Evolutionary conservation across 92 coral and sea anemone genomes (phyloP), one percentile per base, ranked within the genome.

Genomic region (Anthopleura xanthogrammica): DNA sequence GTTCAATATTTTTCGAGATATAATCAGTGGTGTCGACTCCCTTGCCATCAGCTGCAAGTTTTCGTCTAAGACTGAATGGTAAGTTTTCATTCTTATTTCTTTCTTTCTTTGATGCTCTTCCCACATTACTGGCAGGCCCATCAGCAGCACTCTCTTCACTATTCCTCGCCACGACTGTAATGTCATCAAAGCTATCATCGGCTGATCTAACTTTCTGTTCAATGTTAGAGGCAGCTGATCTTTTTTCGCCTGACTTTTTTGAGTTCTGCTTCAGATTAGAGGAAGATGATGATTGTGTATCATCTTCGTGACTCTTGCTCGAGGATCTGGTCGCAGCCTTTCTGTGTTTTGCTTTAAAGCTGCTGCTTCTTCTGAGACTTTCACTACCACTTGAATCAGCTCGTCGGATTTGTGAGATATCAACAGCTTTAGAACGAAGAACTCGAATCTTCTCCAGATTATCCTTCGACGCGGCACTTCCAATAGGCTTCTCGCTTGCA

Each of bases 151-250:
- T 54, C 0, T 75, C 78, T 13, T 22, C 46, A 10, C 8, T 13
- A 6, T 72, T 36, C 29, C 78, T 77, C 7, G 62, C 68, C 11
- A 60, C 29, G 41, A 85, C 78, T n/a, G 79, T n/a, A 16, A 85
- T 85, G 16, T 19, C 48, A 78, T 85, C 88, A 85, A 85, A 85
- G 75, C 88, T 85, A 66, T 85, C 88, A 80, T 80, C 52, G 9
- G 16, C 29, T 13, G 83, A 58, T 65, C 19, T 41, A 40, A 77
- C 64, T 6, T 77, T 54, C 20, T 77, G 16, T 29, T 48, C 68
- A 23, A 54, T 1, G 19, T 24, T 1, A n/a, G 2, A 20, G 5
- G 5, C 56, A 17, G 80, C 17, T 23, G 40, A 40, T 52, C 23
- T 14, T 12, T 52, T 22, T 4, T 8, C 16, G 12, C 52, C 42